These are phyloP conservation scores for Dolichallabes microphthalmus DNA, from an alignment of 2,113 vertebrate genomes.

Conservation along the genomic window DNA sequence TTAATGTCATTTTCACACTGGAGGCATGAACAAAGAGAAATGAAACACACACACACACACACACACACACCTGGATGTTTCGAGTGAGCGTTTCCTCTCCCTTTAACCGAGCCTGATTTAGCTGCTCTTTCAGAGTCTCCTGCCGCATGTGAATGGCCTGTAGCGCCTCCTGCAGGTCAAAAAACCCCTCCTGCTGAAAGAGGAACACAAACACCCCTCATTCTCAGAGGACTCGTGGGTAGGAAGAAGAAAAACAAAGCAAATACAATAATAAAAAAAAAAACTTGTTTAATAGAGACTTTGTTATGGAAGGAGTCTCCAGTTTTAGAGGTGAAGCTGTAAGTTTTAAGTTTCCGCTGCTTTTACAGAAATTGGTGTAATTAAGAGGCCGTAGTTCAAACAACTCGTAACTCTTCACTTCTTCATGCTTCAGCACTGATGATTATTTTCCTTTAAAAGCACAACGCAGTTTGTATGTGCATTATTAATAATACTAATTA, in stretches of 20 bases:
- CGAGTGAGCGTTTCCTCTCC: slow-evolving; percentile 76
- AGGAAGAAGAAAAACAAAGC: no score
- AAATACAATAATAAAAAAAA: no score
- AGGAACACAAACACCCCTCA: not conserved
- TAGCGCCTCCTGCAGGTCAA: slow-evolving; percentile 81
- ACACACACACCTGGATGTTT: slow-evolving; percentile 73
- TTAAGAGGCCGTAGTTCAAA: not conserved
- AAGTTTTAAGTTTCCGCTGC: no score
- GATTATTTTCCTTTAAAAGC: not conserved
- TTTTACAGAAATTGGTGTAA: not conserved
- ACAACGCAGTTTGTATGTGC: not conserved
- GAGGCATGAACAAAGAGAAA: no score
- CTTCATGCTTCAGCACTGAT: no score
- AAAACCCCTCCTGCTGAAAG: slow-evolving; percentile 75
- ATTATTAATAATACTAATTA: not conserved
- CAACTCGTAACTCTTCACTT: no score
- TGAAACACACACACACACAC: slow-evolving; percentile 8
- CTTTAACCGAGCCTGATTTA: slow-evolving; percentile 75
- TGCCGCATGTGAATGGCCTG: slow-evolving; percentile 77
- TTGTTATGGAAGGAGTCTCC: not conserved
- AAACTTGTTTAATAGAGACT: not conserved
- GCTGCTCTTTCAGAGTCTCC: slow-evolving; percentile 72
- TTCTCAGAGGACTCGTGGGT: not conserved
- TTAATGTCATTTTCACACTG: no score
- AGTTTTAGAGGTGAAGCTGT: not conserved